A percentile compares a stretch with the other conserved stretches of the same genome.
phyloP scores from a whole-genome alignment of 2,797 vertebrate genomes.

The Darevskia nairensis region DNA sequence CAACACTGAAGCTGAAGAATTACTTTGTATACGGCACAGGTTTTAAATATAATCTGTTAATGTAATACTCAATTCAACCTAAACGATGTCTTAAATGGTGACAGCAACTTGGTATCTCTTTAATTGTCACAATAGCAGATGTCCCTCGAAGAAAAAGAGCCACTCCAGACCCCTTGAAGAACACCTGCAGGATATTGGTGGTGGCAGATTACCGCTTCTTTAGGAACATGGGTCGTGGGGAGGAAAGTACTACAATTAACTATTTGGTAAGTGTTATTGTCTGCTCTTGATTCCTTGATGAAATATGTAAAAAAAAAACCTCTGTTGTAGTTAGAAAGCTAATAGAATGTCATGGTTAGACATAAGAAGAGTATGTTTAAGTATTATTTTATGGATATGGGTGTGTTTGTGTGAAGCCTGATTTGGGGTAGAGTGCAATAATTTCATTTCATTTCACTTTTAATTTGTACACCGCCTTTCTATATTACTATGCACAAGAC shows the following conservation, averaged over 20 bases:
- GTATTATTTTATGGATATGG: conserved; percentile 5
- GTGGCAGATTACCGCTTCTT: conserved; percentile 98
- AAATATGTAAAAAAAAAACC: not conserved
- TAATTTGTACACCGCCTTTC: too few relatives aligned
- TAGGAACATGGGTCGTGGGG: conserved; percentile 91
- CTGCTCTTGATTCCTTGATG: not conserved
- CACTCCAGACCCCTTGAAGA: conserved; percentile 82
- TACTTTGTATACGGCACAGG: not conserved
- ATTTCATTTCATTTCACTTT: not conserved
- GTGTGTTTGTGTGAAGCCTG: not conserved
- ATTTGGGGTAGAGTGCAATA: not conserved
- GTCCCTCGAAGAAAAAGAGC: conserved; percentile 82
- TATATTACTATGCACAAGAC: too few relatives aligned
- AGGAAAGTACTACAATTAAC: conserved; percentile 97
- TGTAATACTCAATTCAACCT: conserved; percentile 34
- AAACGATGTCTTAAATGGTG: conserved; percentile 37
- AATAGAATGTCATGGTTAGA: not conserved
- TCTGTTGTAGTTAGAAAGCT: not conserved
- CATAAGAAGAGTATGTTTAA: not conserved
- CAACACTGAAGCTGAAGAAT: not conserved
- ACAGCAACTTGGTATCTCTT: conserved; percentile 57
- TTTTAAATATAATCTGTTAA: not conserved
- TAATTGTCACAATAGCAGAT: conserved; percentile 71
- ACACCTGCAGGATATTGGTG: conserved; percentile 93
- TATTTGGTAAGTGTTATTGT: conserved; percentile 86